Base-by-base conservation (phyloP, 2,113 vertebrate genomes). In the Shinisaurus crocodilurus region DNA sequence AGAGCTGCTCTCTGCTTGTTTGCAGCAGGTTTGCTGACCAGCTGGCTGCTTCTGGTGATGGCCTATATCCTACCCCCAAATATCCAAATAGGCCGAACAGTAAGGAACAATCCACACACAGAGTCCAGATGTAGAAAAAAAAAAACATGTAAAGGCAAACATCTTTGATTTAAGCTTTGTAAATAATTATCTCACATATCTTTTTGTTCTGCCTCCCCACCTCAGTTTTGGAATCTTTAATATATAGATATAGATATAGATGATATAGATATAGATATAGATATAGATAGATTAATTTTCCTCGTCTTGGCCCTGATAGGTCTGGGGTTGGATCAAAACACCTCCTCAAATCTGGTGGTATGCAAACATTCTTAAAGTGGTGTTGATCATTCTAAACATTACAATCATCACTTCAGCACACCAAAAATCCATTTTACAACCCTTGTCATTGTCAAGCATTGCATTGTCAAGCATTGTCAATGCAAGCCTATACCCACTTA, bases 91-190 rank as follows among this genome's bases (percentile, higher is more conserved):
- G 67, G 12, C 6, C 80, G 25, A 63, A 5, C 69, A 75, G 37
- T 8, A 76, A 89, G 77, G 0, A 40, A 2, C 25, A 88, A 65
- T 2, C 23, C 77, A 88, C 3, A 6, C 13, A 16, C 37, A 87
- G n/a, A 87, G 0, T 0, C 1, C 43, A 83, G 0, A 0, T 0
- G 1, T 37, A 82, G 0, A 5, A 63, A 12, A 65, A 0, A 1
- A 82, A 45, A 54, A 92, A 37, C 6, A 69, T 72, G 29, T 32
- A 65, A 65, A 65, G 32, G 10, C 18, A n/a, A 6, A 20, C 1
- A 1, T 76, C 2, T 2, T 86, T 34, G 67, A 90, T 85, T 89
- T 88, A 5, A 88, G 13, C 48, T 34, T 67, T 13, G 37, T 54
- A 7, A 29, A 13, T 27, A 10, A 8, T 69, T 37, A 67, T 79